Percentiles rank a stretch among this genome's conserved stretches.
Evolutionary conservation across 2,113 vertebrate genomes (phyloP).

Genomic region (Panthera tigris): DNA sequence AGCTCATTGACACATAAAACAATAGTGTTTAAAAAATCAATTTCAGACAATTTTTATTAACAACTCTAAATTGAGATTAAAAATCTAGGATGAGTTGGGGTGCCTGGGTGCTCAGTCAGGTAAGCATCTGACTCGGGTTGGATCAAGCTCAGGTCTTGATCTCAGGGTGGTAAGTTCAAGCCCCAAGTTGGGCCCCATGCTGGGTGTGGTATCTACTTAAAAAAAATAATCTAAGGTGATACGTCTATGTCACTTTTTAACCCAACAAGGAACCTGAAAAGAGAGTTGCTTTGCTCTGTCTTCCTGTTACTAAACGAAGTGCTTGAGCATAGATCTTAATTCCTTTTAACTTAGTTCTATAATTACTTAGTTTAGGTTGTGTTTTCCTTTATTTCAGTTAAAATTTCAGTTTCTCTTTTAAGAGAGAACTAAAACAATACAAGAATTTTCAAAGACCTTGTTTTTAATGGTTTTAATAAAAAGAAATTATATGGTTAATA

Average conservation of each 20-base stretch:
- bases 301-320: not conserved
- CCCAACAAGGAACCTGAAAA: not conserved
- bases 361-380: not conserved
- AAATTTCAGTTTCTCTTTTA: slow-evolving; percentile 34
- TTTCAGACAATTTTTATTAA: not conserved
- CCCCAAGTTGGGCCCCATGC: too few species aligned
- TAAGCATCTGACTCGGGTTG: too few species aligned
- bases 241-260: not conserved
- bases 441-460: not conserved
- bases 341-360: not conserved
- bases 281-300: not conserved
- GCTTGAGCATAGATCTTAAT: not conserved
- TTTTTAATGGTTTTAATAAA: not conserved
- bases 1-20: not conserved
- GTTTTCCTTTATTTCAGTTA: not conserved
- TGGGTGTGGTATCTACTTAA: too few species aligned
- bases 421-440: not conserved
- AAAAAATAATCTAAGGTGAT: not conserved
- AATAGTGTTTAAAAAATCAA: not conserved
- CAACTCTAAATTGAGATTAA: not conserved
- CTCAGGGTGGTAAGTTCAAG: too few species aligned
- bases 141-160: too few species aligned
- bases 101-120: too few species aligned
- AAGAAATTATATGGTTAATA: not conserved
- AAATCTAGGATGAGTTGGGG: not conserved